Percentiles rank a stretch among this genome's conserved stretches.
These are phyloP conservation scores for Ispidina lecontei DNA, from an alignment of 2,797 vertebrate genomes.

Conservation along the genomic window DNA sequence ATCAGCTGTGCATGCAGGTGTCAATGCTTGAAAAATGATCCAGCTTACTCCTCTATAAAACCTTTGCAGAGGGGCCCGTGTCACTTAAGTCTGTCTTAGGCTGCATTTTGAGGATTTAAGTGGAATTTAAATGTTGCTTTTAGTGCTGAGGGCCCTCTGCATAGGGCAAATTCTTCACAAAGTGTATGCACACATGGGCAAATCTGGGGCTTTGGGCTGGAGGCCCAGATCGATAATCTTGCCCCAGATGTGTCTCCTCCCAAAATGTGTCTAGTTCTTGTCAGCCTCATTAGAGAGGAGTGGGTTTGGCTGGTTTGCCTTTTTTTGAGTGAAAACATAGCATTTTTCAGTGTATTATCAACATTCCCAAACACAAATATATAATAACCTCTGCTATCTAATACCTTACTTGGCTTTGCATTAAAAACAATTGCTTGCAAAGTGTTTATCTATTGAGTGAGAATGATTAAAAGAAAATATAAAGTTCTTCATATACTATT, in stretches of 20 bases:
- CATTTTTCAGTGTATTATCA: neutral
- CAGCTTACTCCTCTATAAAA: neutral
- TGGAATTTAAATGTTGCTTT: neutral
- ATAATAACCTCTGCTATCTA: slow-evolving; percentile 17
- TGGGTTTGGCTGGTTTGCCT: slow-evolving; percentile 3
- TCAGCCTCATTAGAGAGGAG: slow-evolving; percentile 35
- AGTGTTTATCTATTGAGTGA: slow-evolving; percentile 53
- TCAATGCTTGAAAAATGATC: slow-evolving; percentile 10
- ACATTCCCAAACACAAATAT: neutral
- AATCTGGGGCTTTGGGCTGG: slow-evolving; percentile 20
- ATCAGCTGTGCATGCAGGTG: slow-evolving; percentile 31
- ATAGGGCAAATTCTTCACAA: neutral
- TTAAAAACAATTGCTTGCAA: slow-evolving; percentile 28
- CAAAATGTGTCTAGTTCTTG: slow-evolving; percentile 26
- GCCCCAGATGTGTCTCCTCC: slow-evolving; percentile 42
- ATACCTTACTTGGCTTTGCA: slow-evolving; percentile 45
- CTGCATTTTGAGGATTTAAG: neutral
- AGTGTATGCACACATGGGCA: slow-evolving; percentile 17
- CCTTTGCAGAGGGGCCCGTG: neutral
- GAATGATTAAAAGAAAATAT: slow-evolving; percentile 57
- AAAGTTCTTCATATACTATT: neutral
- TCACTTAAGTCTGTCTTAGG: neutral
- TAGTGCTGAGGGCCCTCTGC: neutral
- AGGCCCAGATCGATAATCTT: slow-evolving; percentile 8
- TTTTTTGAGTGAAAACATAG: neutral